Conservation (phyloP, 2,888 invertebrate species). For the Anthrax anthrax region DNA sequence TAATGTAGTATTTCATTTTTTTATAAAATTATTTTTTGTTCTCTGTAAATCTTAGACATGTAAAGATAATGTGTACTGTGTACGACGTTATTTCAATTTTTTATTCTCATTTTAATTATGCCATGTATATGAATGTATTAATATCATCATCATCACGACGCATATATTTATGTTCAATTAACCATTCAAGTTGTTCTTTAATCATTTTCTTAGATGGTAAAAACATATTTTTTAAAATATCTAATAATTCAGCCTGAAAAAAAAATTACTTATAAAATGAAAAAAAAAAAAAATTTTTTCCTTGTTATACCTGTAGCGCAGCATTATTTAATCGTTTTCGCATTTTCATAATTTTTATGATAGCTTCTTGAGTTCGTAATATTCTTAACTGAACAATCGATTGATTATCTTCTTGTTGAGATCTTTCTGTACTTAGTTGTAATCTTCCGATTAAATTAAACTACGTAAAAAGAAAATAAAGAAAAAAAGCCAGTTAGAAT, state of each 20-base stretch:
- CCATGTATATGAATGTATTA: constrained; percentile 96
- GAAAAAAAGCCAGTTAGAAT: too few relatives aligned
- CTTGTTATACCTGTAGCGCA: constrained; percentile 57
- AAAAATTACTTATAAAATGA: neutral
- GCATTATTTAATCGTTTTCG: constrained; percentile 87
- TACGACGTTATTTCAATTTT: too few relatives aligned
- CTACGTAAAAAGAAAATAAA: constrained; percentile 23
- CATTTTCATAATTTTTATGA: constrained; percentile 98
- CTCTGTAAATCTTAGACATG: too few relatives aligned
- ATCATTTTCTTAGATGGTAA: constrained; percentile 98
- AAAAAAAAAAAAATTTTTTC: constrained; percentile 1
- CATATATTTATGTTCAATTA: constrained; percentile 98
- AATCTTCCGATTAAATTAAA: constrained; percentile 91
- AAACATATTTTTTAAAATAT: constrained; percentile 98
- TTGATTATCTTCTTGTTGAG: constrained; percentile 95
- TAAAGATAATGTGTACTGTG: too few relatives aligned
- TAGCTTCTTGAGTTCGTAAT: constrained; percentile 87
- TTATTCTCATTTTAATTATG: too few relatives aligned
- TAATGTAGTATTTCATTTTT: too few relatives aligned
- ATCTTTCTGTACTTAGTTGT: constrained; percentile 87
- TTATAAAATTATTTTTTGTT: too few relatives aligned
- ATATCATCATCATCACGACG: constrained; percentile 91
- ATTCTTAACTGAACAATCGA: constrained; percentile 95
- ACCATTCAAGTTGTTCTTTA: constrained; percentile 98
- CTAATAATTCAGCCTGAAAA: constrained; percentile 77